phyloP scores from a whole-genome alignment of 2,797 vertebrate species.

The Eulemur albifrons region DNA sequence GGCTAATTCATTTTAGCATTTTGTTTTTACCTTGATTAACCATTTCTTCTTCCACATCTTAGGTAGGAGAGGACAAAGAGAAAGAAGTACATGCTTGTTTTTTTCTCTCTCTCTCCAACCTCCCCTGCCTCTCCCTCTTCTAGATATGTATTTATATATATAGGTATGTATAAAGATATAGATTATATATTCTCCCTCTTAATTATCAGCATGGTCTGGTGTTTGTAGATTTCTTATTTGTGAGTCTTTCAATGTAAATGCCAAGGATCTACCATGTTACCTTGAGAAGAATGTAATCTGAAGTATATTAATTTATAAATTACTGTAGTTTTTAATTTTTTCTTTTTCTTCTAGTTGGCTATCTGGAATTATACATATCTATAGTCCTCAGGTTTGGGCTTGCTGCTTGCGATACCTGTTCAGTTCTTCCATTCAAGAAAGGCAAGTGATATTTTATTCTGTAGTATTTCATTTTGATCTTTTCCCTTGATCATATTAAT shows the following conservation, averaged over 20 bases:
- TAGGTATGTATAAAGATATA: neutral
- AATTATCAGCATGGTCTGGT: neutral
- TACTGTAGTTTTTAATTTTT: slow-evolving; percentile 57
- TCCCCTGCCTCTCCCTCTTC: too few relatives aligned
- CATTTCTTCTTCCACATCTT: slow-evolving; percentile 16
- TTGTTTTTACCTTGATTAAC: neutral
- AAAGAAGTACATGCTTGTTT: neutral
- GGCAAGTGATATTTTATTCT: slow-evolving; percentile 84
- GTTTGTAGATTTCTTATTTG: slow-evolving; percentile 39
- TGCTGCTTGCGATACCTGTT: slow-evolving; percentile 93
- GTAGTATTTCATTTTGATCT: slow-evolving; percentile 6
- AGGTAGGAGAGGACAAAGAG: neutral
- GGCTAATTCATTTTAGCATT: neutral
- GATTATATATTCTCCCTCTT: neutral
- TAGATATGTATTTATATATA: neutral
- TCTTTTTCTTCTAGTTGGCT: slow-evolving; percentile 90
- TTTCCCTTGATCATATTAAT: neutral
- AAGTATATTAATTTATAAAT: slow-evolving; percentile 40
- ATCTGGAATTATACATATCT: slow-evolving; percentile 91
- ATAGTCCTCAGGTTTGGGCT: slow-evolving; percentile 92
- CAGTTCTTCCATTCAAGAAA: slow-evolving; percentile 91
- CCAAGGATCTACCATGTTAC: neutral
- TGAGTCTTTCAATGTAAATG: neutral
- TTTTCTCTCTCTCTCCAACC: neutral
- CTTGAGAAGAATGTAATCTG: slow-evolving; percentile 10